Evolutionary conservation across 1,140 invertebrate genomes (phyloP).

Genomic region (Pogonognathellus flavescens): DNA sequence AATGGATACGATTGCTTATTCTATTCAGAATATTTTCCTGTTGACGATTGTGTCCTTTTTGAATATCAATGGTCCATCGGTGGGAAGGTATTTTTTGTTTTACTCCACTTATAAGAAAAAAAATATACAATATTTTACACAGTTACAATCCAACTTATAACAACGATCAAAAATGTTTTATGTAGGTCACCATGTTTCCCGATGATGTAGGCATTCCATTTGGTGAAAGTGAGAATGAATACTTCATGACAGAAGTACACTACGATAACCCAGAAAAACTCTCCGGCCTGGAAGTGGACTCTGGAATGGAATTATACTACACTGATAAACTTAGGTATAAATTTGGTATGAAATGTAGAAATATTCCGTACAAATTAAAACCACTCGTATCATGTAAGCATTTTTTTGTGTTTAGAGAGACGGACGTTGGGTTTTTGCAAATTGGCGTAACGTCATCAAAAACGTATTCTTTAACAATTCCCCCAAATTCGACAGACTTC

Average conservation of each 20-base stretch:
- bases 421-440: conserved; percentile 14
- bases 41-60: neutral
- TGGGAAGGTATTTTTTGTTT: neutral
- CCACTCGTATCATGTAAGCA: neutral
- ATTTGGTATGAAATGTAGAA: neutral
- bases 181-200: conserved; percentile 30
- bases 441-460: neutral
- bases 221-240: conserved; percentile 31
- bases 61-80: conserved; percentile 20
- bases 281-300: neutral
- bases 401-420: neutral
- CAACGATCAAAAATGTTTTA: too few relatives aligned
- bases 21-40: neutral
- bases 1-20: conserved; percentile 2
- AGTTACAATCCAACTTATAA: too few relatives aligned
- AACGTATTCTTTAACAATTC: conserved; percentile 36
- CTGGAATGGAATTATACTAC: conserved; percentile 44
- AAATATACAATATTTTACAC: too few relatives aligned
- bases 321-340: conserved; percentile 28
- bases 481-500: conserved; percentile 45
- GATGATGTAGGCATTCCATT: conserved; percentile 52
- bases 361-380: neutral
- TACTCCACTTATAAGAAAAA: too few relatives aligned
- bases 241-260: conserved; percentile 54
- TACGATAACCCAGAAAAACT: conserved; percentile 53